Conservation (phyloP, 2,888 invertebrate genomes). For the Ophraella communa region DNA sequence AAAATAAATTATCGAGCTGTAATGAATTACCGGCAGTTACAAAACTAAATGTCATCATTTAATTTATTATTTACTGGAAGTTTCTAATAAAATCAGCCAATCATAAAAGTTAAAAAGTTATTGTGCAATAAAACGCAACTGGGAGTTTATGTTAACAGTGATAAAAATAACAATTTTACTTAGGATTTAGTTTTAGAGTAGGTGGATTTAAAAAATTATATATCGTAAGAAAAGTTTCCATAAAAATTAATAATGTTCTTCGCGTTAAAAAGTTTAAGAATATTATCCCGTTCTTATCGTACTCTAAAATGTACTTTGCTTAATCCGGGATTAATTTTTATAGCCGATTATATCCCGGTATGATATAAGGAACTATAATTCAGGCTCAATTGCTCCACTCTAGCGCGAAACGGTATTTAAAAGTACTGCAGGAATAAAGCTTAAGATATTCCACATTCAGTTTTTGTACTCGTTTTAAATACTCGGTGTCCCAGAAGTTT, state of each 20-base stretch:
- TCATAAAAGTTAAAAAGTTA: too few relatives aligned
- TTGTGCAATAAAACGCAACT: too few relatives aligned
- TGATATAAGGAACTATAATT: constrained; percentile 10
- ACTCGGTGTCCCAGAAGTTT: too few relatives aligned
- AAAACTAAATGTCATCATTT: too few relatives aligned
- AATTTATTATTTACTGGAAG: too few relatives aligned
- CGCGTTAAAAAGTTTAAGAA: constrained; percentile 4
- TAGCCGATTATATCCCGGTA: not conserved
- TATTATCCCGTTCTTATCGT: not conserved
- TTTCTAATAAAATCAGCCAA: too few relatives aligned
- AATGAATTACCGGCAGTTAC: too few relatives aligned
- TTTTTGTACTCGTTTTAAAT: not conserved
- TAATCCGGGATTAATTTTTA: constrained; percentile 8
- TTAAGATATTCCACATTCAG: not conserved
- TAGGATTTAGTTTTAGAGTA: too few relatives aligned
- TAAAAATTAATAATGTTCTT: not conserved
- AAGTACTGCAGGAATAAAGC: not conserved
- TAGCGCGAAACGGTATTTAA: not conserved
- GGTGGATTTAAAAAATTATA: not conserved
- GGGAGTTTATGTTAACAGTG: too few relatives aligned
- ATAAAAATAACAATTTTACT: not conserved
- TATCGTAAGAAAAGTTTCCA: too few relatives aligned
- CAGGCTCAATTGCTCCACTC: not conserved
- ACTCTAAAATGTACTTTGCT: not conserved
- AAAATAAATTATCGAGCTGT: too few relatives aligned